phyloP scores from a whole-genome alignment of 64 coral and sea anemone species.

The Orbicella faveolata region DNA sequence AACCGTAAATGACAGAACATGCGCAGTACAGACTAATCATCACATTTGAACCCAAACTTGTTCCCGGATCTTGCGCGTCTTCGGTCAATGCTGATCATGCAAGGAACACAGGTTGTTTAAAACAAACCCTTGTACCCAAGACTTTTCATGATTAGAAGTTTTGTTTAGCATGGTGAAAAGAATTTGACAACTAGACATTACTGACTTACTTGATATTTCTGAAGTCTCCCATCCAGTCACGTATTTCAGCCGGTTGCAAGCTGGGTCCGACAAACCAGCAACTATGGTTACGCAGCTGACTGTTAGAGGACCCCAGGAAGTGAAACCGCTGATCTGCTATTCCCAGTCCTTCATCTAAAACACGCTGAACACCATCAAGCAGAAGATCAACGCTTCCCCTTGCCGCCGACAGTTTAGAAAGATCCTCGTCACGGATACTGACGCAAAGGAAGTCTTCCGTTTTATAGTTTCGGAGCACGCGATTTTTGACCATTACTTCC shows the following conservation, averaged over 20 bases:
- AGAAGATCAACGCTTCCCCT: constrained; percentile 50
- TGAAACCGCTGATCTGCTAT: constrained; percentile 67
- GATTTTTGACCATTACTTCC: constrained; percentile 95
- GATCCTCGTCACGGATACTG: constrained; percentile 93
- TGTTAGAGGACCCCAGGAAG: constrained; percentile 93
- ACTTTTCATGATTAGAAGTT: too few relatives aligned
- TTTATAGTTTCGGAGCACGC: constrained; percentile 80
- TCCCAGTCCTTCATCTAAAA: constrained; percentile 57
- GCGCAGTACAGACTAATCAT: background rate
- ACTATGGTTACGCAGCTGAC: constrained; percentile 91
- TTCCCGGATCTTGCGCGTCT: too few relatives aligned
- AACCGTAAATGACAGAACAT: background rate
- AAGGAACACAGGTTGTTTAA: too few relatives aligned
- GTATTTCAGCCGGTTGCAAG: constrained; percentile 43
- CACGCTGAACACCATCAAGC: constrained; percentile 18
- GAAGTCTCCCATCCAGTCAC: constrained; percentile 94
- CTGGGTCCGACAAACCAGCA: constrained; percentile 84
- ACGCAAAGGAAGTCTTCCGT: constrained; percentile 75
- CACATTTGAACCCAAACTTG: too few relatives aligned
- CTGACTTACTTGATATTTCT: constrained; percentile 65
- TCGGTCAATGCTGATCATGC: too few relatives aligned
- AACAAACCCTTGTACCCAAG: too few relatives aligned
- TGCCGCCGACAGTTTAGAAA: constrained; percentile 75
- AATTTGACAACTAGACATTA: background rate
- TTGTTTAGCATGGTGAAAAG: too few relatives aligned